Conservation (phyloP, 2,113 vertebrate species). For the Poeciliopsis turrubarensis region DNA sequence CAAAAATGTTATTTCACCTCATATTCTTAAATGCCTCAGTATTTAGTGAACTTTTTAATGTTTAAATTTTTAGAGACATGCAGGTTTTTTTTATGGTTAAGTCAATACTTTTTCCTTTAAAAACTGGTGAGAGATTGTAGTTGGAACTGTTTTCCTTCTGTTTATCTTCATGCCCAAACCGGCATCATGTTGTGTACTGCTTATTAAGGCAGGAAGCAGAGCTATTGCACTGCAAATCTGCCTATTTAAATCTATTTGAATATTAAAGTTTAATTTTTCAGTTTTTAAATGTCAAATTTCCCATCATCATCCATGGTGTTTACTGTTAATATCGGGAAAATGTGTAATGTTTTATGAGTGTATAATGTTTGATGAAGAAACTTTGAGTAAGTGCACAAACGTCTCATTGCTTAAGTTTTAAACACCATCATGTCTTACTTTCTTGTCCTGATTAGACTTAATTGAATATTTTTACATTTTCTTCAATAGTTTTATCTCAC, state of each 20-base stretch:
- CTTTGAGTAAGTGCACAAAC: neutral
- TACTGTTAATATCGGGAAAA: neutral
- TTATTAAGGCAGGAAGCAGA: neutral
- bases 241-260: too few species aligned
- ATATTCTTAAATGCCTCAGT: too few species aligned
- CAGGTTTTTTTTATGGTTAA: neutral
- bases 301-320: neutral
- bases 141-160: neutral
- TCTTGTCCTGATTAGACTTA: too few species aligned
- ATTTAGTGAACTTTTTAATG: neutral
- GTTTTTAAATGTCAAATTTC: neutral
- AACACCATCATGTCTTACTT: too few species aligned
- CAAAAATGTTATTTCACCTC: too few species aligned
- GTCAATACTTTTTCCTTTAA: too few species aligned
- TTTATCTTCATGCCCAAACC: neutral
- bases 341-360: neutral
- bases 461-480: too few species aligned
- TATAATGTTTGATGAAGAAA: neutral
- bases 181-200: neutral
- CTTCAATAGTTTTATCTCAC: too few species aligned
- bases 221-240: too few species aligned
- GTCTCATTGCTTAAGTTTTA: too few species aligned
- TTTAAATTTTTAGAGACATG: neutral
- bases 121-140: neutral
- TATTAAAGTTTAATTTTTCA: neutral